A percentile compares a stretch with the other conserved stretches of the same genome.
Evolutionary conservation across 2,888 invertebrate genomes (phyloP).

Genomic region (Caenorhabditis auriculariae): DNA sequence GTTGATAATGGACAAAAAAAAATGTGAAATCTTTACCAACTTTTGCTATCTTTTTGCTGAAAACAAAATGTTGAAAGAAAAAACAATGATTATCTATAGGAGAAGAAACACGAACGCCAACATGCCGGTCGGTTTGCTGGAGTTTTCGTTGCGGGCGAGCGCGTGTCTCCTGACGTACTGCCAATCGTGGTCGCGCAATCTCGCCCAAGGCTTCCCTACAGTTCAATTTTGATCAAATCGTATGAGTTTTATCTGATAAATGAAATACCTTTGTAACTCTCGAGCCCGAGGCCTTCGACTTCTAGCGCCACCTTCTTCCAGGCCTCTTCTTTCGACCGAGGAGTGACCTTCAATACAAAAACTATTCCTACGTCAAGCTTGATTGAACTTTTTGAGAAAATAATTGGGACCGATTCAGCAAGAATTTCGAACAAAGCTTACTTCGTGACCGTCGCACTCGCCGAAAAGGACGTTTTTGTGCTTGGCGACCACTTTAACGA

Average conservation of each 20-base stretch:
- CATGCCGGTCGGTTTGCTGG: constrained; percentile 18
- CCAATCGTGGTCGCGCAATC: constrained; percentile 41
- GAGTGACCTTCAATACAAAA: constrained; percentile 29
- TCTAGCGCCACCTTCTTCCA: constrained; percentile 34
- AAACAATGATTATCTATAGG: background rate
- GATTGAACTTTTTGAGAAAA: background rate
- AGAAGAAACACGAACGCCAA: constrained; percentile 8
- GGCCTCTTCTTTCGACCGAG: constrained; percentile 32
- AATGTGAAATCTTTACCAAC: no score
- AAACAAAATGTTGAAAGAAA: background rate
- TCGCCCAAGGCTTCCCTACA: constrained; percentile 35
- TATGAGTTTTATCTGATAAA: background rate
- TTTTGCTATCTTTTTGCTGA: background rate
- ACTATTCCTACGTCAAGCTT: no score
- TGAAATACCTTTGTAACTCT: constrained; percentile 25
- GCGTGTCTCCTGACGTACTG: constrained; percentile 42
- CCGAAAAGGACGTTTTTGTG: constrained; percentile 34
- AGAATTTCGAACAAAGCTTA: background rate
- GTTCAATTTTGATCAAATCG: no score
- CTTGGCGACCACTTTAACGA: constrained; percentile 27
- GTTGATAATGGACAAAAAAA: no score
- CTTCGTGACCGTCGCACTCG: constrained; percentile 31
- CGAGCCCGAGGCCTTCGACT: constrained; percentile 19
- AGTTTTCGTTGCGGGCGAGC: constrained; percentile 28
- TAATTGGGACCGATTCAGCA: background rate